Percentiles rank a stretch among this genome's conserved stretches.
phyloP scores from a whole-genome alignment of 2,797 vertebrate species.

The Picus viridis region DNA sequence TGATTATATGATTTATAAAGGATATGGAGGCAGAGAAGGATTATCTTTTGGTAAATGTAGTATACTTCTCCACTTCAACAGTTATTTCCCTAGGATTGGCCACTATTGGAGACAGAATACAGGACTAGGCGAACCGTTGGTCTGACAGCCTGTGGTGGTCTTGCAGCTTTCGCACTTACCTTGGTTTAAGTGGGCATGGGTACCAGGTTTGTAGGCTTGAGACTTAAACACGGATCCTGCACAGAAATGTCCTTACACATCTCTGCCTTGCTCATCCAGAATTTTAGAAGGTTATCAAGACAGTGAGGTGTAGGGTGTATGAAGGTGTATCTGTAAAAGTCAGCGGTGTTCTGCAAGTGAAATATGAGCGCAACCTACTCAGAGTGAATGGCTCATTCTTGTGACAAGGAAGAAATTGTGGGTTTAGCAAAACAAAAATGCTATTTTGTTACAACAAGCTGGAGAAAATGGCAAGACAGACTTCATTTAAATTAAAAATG shows the following conservation, averaged over 20 bases:
- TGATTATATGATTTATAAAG: background rate
- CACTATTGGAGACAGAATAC: too few species aligned
- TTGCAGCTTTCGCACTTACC: too few species aligned
- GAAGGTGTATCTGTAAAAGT: background rate
- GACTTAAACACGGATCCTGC: background rate
- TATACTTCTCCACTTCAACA: background rate
- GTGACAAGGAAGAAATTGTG: background rate
- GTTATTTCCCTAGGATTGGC: background rate
- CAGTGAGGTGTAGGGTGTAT: background rate
- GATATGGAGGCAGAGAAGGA: background rate
- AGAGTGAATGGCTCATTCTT: background rate
- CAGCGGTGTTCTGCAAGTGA: background rate
- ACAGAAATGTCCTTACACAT: background rate
- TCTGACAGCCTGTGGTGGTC: background rate
- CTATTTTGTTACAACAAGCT: background rate
- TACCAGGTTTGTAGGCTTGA: background rate
- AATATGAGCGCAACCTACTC: background rate
- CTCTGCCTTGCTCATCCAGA: background rate
- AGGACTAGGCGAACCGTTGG: background rate
- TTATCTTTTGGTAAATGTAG: background rate
- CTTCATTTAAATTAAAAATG: slow-evolving; percentile 12
- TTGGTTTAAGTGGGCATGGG: too few species aligned
- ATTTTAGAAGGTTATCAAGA: background rate
- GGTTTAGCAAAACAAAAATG: background rate
- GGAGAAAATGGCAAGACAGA: background rate